A percentile compares a stretch with the other conserved stretches of the same genome.
Evolutionary conservation across 2,797 vertebrate genomes (phyloP).

Genomic region (Thalassophryne amazonica): DNA sequence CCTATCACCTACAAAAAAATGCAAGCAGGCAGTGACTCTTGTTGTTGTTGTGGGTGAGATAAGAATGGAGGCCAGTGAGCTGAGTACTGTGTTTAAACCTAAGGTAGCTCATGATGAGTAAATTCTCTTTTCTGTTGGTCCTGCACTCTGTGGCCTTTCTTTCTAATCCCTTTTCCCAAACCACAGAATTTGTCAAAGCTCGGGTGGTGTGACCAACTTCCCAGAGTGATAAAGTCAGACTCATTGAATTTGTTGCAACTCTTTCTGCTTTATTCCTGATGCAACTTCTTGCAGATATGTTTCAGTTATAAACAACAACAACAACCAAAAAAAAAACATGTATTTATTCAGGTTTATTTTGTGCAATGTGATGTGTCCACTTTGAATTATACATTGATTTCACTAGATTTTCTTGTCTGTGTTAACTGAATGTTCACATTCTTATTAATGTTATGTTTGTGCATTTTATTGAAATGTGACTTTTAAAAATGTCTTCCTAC

Average conservation of each 20-base stretch:
- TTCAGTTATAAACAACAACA: too few relatives aligned
- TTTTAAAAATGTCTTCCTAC: too few relatives aligned
- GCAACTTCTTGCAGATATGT: not conserved
- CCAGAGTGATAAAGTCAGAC: conserved; percentile 54
- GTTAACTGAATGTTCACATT: too few relatives aligned
- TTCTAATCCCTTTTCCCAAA: conserved; percentile 54
- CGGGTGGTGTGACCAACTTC: conserved; percentile 35
- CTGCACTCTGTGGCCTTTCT: conserved; percentile 60
- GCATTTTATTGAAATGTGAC: too few relatives aligned
- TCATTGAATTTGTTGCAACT: conserved; percentile 25
- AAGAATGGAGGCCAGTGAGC: conserved; percentile 32
- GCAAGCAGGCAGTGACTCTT: conserved; percentile 14
- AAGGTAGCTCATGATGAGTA: conserved; percentile 59
- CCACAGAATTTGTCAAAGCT: conserved; percentile 59
- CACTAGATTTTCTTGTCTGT: too few relatives aligned
- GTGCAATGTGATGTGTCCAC: too few relatives aligned
- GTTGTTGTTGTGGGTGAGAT: conserved; percentile 35
- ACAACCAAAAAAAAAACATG: too few relatives aligned
- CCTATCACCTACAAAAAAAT: conserved; percentile 20
- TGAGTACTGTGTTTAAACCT: conserved; percentile 57
- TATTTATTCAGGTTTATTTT: too few relatives aligned
- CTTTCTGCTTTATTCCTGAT: conserved; percentile 8
- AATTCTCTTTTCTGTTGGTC: conserved; percentile 56
- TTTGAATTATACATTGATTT: too few relatives aligned
- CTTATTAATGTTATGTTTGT: too few relatives aligned